Evolutionary conservation across 92 coral and sea anemone genomes (phyloP), one percentile per base, ranked within the genome.

Genomic region (Epizoanthus ramosus): DNA sequence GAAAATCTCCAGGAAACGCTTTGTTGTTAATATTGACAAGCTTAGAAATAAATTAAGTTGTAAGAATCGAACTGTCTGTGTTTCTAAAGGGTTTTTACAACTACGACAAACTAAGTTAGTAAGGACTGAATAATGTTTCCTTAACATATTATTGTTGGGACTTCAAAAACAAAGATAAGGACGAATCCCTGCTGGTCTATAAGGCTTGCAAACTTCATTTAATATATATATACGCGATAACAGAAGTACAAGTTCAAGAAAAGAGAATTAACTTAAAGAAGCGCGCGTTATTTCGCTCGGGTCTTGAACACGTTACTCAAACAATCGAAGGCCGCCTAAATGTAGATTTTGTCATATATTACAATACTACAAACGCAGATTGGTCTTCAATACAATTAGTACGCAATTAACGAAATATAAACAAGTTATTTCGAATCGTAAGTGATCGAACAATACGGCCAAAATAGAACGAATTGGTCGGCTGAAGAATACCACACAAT

Each of bases 331-430:
- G 37, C 19, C 68, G 0, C 37, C 18, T 13, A 52, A 37, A 75
- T 57, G 52, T 69, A 21, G 57, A 35, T 28, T 37, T 33, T 41
- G 71, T 37, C 45, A 53, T 12, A 69, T 61, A 21, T 12, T 33
- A 76, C 69, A 76, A 61, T 77, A 60, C 57, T 60, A 5, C 28
- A 19, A 21, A 19, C 59, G 66, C 13, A 61, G 70, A 59, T 43
- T 63, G 82, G 57, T 61, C 71, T 37, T 63, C 70, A 45, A 60
- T 21, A 61, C 82, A 77, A 77, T 77, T 61, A 61, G 57, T 70
- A 77, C 63, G 63, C 82, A 77, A 77, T 77, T 77, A 77, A 61
- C 39, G 43, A 76, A 77, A 77, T 37, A 63, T 23, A 77, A 77
- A 77, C 82, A 61, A 6, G 82, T 59, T 77, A 60, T 77, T 77